phyloP scores from a whole-genome alignment of 2,113 vertebrate genomes.

The Oncorhynchus kisutch region DNA sequence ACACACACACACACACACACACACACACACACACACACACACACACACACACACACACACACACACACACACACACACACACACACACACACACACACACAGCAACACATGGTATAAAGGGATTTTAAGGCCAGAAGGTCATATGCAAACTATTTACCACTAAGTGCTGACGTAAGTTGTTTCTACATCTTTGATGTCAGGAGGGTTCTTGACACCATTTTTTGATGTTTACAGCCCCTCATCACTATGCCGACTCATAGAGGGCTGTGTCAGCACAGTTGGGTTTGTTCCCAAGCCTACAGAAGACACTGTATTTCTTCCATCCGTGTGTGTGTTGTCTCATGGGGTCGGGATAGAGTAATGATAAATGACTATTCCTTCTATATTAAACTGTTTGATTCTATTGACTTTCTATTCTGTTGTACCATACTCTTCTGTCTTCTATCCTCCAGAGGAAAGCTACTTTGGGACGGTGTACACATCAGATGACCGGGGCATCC shows the following conservation, averaged over 20 bases:
- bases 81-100: constrained; percentile 5
- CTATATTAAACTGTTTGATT: neutral
- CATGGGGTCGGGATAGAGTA: neutral
- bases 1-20: constrained; percentile 8
- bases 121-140: neutral
- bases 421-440: neutral
- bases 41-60: constrained; percentile 17
- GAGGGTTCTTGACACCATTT: constrained; percentile 11
- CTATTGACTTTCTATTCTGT: neutral
- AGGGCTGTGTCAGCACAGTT: constrained; percentile 12
- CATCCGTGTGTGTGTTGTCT: neutral
- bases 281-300: constrained; percentile 5
- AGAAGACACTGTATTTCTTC: neutral
- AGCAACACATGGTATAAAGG: neutral
- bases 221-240: constrained; percentile 28
- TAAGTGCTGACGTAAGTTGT: constrained; percentile 12
- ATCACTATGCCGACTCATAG: constrained; percentile 5
- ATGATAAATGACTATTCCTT: neutral
- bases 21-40: constrained; percentile 11
- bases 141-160: no score
- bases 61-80: constrained; percentile 15
- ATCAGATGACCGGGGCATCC: constrained; percentile 67
- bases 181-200: constrained; percentile 35
- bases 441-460: constrained; percentile 59
- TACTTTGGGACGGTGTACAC: constrained; percentile 78